Percentiles rank a stretch among this genome's conserved stretches.
phyloP scores from a whole-genome alignment of 2,888 invertebrate species.

The Creontiades dilutus region DNA sequence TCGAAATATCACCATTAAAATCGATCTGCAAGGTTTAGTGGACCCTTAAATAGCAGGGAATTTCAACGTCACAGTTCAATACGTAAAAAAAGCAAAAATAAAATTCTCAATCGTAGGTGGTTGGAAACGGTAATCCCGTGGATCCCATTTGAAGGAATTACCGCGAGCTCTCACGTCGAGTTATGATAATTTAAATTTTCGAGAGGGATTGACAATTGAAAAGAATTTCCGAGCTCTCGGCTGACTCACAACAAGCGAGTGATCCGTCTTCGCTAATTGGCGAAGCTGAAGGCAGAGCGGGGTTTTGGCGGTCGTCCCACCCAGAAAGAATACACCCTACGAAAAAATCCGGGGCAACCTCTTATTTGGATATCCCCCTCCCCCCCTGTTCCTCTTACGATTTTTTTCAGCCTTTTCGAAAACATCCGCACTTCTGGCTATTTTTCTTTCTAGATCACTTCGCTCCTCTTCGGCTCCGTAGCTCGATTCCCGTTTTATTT shows the following conservation, averaged over 20 bases:
- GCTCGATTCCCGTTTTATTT: neutral
- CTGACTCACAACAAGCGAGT: neutral
- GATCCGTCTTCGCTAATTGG: constrained; percentile 25
- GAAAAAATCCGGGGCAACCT: constrained; percentile 49
- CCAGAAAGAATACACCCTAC: constrained; percentile 47
- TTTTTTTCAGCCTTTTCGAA: constrained; percentile 33
- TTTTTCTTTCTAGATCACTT: constrained; percentile 45
- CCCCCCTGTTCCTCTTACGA: neutral
- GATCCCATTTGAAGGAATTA: too few species aligned
- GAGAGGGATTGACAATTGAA: too few species aligned
- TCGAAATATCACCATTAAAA: too few species aligned
- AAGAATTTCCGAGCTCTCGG: too few species aligned
- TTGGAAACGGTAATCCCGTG: too few species aligned
- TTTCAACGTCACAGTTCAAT: too few species aligned
- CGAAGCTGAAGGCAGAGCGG: neutral
- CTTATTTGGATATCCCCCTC: constrained; percentile 41
- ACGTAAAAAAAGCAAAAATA: too few species aligned
- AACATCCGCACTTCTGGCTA: constrained; percentile 37
- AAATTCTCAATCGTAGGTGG: too few species aligned
- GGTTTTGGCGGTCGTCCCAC: constrained; percentile 31
- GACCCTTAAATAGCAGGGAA: too few species aligned
- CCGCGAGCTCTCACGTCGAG: too few species aligned
- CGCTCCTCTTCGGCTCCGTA: neutral
- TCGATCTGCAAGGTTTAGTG: too few species aligned
- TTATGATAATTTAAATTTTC: too few species aligned